Percentiles rank a stretch among this genome's conserved stretches.
Evolutionary conservation across 2,888 invertebrate species (phyloP).

Genomic region (Eurytoma californica): DNA sequence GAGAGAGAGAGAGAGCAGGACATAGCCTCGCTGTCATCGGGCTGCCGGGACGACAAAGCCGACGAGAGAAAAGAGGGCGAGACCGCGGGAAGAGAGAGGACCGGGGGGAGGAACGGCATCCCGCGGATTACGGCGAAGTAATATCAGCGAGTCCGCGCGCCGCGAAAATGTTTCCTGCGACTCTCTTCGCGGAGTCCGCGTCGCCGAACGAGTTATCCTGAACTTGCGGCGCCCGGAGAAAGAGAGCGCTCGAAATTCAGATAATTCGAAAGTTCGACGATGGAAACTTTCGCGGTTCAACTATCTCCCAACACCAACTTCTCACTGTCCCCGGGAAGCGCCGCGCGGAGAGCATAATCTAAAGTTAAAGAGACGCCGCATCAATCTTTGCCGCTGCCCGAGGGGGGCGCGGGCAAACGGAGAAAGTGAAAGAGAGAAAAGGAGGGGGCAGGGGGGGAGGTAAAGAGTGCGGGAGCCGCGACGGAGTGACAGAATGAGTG

Average conservation of each 20-base stretch:
- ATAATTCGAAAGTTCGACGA: conserved; percentile 69
- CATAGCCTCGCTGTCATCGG: not conserved
- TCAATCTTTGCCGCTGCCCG: conserved; percentile 58
- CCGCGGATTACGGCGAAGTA: conserved; percentile 36
- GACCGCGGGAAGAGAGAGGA: not conserved
- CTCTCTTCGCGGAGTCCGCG: conserved; percentile 18
- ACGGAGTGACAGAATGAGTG: not conserved
- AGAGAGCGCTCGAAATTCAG: conserved; percentile 65
- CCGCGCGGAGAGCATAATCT: conserved; percentile 60
- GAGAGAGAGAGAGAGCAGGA: not conserved
- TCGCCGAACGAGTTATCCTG: conserved; percentile 9
- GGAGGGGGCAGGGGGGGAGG: not conserved
- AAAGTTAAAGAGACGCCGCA: conserved; percentile 62
- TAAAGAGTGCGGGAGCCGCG: not conserved
- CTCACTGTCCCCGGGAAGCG: conserved; percentile 57
- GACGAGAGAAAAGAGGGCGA: not conserved
- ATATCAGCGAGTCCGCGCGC: conserved; percentile 30
- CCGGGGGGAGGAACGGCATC: not conserved
- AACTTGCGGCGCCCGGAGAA: not conserved
- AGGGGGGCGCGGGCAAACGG: not conserved
- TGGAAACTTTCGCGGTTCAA: conserved; percentile 67
- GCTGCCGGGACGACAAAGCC: not conserved
- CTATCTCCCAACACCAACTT: conserved; percentile 64
- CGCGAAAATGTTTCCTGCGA: conserved; percentile 45
- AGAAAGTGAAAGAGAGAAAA: not conserved